These are phyloP conservation scores for Hafferia zeledoni DNA, from an alignment of 2,797 vertebrate species.

Conservation along the genomic window DNA sequence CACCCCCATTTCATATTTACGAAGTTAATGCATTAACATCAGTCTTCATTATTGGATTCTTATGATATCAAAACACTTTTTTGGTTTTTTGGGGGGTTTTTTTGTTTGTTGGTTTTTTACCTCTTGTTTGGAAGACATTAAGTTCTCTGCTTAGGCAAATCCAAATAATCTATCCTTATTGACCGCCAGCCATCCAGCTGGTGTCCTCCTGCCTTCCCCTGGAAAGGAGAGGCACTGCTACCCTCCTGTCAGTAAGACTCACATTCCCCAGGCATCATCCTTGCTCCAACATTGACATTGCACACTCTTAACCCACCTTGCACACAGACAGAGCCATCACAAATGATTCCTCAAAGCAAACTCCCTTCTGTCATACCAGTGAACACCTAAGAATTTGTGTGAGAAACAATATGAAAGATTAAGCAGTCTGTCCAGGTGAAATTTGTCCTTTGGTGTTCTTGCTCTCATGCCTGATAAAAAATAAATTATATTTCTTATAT, in stretches of 20 bases:
- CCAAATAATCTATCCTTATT: not conserved
- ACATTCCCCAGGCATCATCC: not conserved
- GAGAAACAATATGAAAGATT: not conserved
- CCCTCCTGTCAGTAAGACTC: not conserved
- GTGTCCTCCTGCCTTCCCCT: not conserved
- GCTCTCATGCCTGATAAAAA: not conserved
- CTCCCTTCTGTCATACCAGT: not conserved
- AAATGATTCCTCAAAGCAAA: not conserved
- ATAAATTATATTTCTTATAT: not conserved
- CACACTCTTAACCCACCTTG: not conserved
- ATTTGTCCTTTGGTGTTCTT: not conserved
- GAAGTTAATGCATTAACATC: not conserved
- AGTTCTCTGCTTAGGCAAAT: not conserved
- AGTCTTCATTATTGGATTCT: not conserved
- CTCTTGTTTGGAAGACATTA: not conserved
- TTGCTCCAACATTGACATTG: rapidly evolving
- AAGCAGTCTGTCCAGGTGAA: not conserved
- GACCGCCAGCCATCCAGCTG: not conserved
- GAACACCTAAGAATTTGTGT: not conserved
- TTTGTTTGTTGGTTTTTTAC: no score
- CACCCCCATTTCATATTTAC: not conserved
- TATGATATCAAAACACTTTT: not conserved
- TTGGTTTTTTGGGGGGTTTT: no score
- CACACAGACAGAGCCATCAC: rapidly evolving
- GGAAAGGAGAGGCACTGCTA: not conserved